These are phyloP conservation scores for Hafferia zeledoni DNA, from an alignment of 2,797 vertebrate genomes.

Conservation along the genomic window DNA sequence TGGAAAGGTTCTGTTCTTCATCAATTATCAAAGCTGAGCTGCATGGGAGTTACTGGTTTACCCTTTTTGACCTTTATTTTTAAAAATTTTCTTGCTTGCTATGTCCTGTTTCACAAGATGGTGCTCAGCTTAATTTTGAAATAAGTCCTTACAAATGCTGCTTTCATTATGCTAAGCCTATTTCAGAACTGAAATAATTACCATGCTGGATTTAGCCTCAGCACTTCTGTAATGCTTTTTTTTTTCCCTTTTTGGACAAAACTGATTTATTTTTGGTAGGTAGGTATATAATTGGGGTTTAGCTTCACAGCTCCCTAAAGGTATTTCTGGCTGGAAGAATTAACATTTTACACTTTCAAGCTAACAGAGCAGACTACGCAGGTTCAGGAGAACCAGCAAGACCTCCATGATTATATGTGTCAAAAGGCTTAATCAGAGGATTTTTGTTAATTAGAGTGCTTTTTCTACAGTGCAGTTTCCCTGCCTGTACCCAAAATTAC, in stretches of 20 bases:
- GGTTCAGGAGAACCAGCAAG: not conserved
- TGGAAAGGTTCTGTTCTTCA: not conserved
- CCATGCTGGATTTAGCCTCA: slow-evolving; percentile 6
- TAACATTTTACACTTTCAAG: not conserved
- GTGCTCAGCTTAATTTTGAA: not conserved
- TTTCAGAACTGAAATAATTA: slow-evolving; percentile 31
- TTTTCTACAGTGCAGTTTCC: not conserved
- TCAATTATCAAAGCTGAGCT: not conserved
- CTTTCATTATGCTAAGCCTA: slow-evolving; percentile 51
- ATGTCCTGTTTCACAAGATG: not conserved
- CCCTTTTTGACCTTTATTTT: not conserved
- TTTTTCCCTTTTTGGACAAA: slow-evolving; percentile 4
- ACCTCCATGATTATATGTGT: not conserved
- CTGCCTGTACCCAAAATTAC: not conserved
- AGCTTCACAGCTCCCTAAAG: slow-evolving; percentile 33
- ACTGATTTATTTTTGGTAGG: slow-evolving; percentile 46
- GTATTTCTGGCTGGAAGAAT: slow-evolving; percentile 33
- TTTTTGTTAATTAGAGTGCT: not conserved
- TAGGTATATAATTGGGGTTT: slow-evolving; percentile 32
- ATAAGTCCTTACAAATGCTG: slow-evolving; percentile 27
- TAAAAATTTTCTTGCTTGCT: not conserved
- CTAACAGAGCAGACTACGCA: not conserved
- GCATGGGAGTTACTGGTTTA: not conserved
- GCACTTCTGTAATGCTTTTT: not conserved
- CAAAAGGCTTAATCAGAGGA: slow-evolving; percentile 4